Evolutionary conservation across 92 coral and sea anemone genomes (phyloP).

Genomic region (Bergia puertoricense): DNA sequence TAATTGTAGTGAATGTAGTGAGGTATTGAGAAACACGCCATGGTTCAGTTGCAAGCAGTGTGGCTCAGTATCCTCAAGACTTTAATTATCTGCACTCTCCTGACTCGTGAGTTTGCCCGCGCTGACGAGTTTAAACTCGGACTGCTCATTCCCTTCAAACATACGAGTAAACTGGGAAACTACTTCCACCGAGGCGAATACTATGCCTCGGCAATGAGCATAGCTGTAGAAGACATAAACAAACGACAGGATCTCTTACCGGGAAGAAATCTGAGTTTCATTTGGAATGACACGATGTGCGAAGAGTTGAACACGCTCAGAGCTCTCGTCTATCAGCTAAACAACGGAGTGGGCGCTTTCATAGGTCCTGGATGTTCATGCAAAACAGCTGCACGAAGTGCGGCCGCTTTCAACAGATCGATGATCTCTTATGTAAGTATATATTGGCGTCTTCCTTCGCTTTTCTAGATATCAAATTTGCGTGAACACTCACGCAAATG

Average conservation of each 20-base stretch:
- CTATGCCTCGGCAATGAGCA: slow-evolving; percentile 88
- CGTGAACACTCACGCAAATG: not conserved
- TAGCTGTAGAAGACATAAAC: slow-evolving; percentile 86
- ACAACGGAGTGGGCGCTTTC: slow-evolving; percentile 80
- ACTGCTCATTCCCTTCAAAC: slow-evolving; percentile 81
- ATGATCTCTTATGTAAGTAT: slow-evolving; percentile 96
- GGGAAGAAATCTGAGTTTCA: slow-evolving; percentile 76
- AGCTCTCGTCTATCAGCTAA: slow-evolving; percentile 81
- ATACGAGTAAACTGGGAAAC: slow-evolving; percentile 65
- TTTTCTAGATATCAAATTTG: no score
- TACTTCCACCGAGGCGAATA: slow-evolving; percentile 76
- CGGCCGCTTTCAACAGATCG: slow-evolving; percentile 88
- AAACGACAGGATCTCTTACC: slow-evolving; percentile 71
- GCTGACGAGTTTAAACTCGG: slow-evolving; percentile 78
- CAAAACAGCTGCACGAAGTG: slow-evolving; percentile 81
- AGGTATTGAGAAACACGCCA: not conserved
- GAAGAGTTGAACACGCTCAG: slow-evolving; percentile 75
- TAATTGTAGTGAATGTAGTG: not conserved
- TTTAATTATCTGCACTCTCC: not conserved
- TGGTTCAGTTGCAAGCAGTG: not conserved
- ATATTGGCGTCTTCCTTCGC: not conserved
- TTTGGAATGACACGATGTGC: slow-evolving; percentile 95
- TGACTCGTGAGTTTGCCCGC: not conserved
- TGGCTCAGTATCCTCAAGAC: not conserved
- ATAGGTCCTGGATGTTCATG: slow-evolving; percentile 96